A percentile compares a stretch with the other conserved stretches of the same genome.
These are phyloP conservation scores for Sericinus montela DNA, from an alignment of 2,888 invertebrate genomes.

Conservation along the genomic window DNA sequence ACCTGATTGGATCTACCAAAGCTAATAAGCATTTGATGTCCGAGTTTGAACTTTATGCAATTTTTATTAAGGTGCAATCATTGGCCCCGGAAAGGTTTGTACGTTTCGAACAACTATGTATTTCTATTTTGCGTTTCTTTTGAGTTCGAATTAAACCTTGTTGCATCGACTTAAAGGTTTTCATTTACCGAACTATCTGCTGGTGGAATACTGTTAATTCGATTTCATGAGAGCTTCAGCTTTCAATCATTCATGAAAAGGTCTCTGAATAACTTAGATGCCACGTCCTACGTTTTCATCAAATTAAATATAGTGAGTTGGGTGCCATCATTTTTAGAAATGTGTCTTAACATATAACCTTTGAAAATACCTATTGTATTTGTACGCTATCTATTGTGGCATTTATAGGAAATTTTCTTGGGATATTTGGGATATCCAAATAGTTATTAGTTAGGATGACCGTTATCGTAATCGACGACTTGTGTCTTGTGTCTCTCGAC, in stretches of 20 bases:
- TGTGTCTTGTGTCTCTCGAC: too few species aligned
- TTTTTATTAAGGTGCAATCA: conserved; percentile 27
- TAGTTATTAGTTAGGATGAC: too few species aligned
- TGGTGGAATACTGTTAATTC: conserved; percentile 28
- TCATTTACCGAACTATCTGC: conserved; percentile 9
- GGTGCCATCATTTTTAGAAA: too few species aligned
- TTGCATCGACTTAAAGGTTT: conserved; percentile 12
- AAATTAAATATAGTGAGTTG: conserved; percentile 6
- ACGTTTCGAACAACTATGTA: conserved; percentile 23
- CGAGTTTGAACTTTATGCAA: conserved; percentile 33
- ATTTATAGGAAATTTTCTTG: too few species aligned
- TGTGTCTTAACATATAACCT: too few species aligned
- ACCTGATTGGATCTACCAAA: conserved; percentile 33
- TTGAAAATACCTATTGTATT: too few species aligned
- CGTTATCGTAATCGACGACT: too few species aligned
- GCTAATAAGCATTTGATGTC: conserved; percentile 26
- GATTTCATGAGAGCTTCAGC: conserved; percentile 44
- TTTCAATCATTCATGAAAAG: conserved; percentile 53
- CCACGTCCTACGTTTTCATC: conserved; percentile 5
- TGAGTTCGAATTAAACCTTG: conserved; percentile 25
- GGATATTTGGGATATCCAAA: too few species aligned
- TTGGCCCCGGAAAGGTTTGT: conserved; percentile 26
- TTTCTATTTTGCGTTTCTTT: conserved; percentile 7
- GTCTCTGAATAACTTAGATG: conserved; percentile 14
- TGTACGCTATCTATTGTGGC: too few species aligned